Conservation (phyloP, 2,888 invertebrate genomes). For the Schrankia costaestrigalis region DNA sequence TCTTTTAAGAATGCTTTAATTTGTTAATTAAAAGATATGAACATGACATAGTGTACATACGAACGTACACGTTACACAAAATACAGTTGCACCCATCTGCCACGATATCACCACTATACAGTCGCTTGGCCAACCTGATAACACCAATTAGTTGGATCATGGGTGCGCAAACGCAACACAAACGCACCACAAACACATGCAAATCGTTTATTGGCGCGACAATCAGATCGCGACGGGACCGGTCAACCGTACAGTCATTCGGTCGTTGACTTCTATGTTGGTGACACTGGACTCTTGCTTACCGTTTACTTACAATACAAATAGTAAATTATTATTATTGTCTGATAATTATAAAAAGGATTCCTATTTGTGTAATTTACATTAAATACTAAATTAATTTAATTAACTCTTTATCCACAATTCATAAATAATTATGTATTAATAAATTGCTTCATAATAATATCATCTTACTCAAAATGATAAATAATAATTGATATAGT, state of each 20-base stretch:
- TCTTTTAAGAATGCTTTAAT: no score
- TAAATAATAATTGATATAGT: no score
- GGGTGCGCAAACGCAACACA: constrained; percentile 61
- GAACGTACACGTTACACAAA: no score
- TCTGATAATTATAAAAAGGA: no score
- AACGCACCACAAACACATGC: constrained; percentile 60
- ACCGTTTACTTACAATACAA: constrained; percentile 8
- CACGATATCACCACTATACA: constrained; percentile 22
- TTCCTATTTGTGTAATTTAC: no score
- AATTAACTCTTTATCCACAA: no score
- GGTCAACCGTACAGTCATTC: constrained; percentile 64
- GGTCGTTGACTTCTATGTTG: constrained; percentile 62
- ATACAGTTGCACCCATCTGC: constrained; percentile 5
- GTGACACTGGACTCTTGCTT: constrained; percentile 42
- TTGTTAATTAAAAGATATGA: no score
- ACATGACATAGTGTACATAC: no score
- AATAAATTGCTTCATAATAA: no score
- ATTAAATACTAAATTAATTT: no score
- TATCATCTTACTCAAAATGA: no score
- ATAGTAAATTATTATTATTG: not conserved
- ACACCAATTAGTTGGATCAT: constrained; percentile 55
- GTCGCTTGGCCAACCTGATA: constrained; percentile 47
- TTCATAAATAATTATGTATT: no score
- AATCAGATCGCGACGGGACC: constrained; percentile 76
- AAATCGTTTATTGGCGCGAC: constrained; percentile 72